phyloP scores from a whole-genome alignment of 2,797 vertebrate species.

The Melanogrammus aeglefinus region DNA sequence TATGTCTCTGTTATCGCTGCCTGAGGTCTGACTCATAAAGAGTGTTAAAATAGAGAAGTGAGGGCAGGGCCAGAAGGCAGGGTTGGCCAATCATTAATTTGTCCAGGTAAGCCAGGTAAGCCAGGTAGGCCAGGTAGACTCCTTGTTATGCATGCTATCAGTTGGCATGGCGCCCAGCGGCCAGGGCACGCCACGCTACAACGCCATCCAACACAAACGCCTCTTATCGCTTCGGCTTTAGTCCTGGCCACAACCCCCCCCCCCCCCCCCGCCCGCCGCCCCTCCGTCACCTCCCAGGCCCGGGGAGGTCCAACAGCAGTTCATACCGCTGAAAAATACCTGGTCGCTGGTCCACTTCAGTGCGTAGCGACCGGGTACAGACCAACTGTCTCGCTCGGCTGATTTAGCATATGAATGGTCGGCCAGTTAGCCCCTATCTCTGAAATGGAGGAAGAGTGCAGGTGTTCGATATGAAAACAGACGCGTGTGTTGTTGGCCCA shows the following conservation, averaged over 20 bases:
- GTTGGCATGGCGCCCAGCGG: conserved; percentile 65
- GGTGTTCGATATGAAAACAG: neutral
- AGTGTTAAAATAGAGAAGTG: conserved; percentile 49
- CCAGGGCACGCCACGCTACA: conserved; percentile 29
- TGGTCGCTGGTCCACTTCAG: neutral
- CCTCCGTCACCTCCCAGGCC: neutral
- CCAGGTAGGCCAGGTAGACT: conserved; percentile 31
- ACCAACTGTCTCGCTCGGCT: no score
- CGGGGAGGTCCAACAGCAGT: neutral
- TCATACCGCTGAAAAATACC: neutral
- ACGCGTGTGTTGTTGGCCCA: neutral
- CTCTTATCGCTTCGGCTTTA: neutral
- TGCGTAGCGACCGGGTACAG: no score
- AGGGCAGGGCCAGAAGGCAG: conserved; percentile 49
- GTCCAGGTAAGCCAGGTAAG: conserved; percentile 78
- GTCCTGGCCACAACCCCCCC: neutral
- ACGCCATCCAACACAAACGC: neutral
- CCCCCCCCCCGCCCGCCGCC: neutral
- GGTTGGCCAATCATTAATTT: conserved; percentile 81
- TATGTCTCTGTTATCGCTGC: conserved; percentile 17
- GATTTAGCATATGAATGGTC: no score
- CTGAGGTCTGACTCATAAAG: conserved; percentile 38
- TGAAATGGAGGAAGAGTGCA: neutral
- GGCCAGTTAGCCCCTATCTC: neutral
- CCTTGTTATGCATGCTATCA: conserved; percentile 61